Conservation (phyloP, 2,797 vertebrate species). For the Pipistrellus pygmaeus region DNA sequence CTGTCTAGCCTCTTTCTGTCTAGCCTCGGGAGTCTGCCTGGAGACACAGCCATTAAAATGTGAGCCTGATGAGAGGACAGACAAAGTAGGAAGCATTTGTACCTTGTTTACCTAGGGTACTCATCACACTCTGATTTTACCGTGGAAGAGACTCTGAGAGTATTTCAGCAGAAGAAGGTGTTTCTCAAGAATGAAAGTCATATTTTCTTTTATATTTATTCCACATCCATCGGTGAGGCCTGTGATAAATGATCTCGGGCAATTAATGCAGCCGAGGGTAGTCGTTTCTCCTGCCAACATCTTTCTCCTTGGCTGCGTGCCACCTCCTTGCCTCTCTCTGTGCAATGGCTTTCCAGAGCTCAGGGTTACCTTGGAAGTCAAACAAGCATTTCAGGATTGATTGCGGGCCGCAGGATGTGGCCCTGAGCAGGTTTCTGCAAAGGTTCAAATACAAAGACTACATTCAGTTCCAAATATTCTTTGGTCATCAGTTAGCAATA, state of each 20-base stretch:
- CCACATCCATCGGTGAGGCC: background rate
- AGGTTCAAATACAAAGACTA: background rate
- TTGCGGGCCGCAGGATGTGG: background rate
- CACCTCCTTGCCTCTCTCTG: background rate
- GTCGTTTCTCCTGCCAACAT: background rate
- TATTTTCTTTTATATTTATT: background rate
- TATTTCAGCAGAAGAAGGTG: background rate
- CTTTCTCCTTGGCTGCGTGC: background rate
- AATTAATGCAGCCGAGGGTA: background rate
- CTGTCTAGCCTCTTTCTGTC: conserved; percentile 62
- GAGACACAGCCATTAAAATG: conserved; percentile 49
- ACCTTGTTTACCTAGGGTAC: conserved; percentile 1
- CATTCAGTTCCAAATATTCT: background rate
- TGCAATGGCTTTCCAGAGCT: background rate
- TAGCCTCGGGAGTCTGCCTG: conserved; percentile 55
- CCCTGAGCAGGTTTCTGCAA: background rate
- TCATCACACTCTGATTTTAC: background rate
- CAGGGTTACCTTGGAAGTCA: background rate
- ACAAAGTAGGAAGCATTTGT: conserved; percentile 21
- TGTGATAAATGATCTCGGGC: background rate
- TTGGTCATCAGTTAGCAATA: conserved; percentile 51
- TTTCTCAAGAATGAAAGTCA: background rate
- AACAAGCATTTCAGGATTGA: background rate
- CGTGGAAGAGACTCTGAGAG: background rate
- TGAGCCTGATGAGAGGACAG: conserved; percentile 34